Evolutionary conservation across 1,140 invertebrate species (phyloP).

Genomic region (Calycopis cecrops): DNA sequence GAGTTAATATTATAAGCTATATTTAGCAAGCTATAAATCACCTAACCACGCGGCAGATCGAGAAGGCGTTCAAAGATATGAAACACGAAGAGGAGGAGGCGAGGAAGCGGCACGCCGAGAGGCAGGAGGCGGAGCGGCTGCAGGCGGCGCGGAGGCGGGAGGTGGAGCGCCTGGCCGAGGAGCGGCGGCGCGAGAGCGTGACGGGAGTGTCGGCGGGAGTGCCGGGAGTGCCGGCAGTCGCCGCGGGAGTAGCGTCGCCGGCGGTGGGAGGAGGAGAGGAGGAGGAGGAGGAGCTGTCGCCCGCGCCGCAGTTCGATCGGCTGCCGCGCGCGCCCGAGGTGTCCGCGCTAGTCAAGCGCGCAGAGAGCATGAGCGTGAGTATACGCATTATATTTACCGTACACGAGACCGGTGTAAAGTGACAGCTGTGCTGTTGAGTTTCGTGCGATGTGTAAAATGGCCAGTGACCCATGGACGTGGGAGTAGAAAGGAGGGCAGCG

Average conservation of each 20-base stretch:
- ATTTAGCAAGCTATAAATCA: neutral
- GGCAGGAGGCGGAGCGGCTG: slow-evolving; percentile 54
- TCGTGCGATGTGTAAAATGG: too few relatives aligned
- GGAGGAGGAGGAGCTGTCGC: slow-evolving; percentile 72
- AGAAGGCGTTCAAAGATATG: slow-evolving; percentile 61
- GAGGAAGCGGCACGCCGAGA: slow-evolving; percentile 42
- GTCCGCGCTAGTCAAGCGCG: slow-evolving; percentile 81
- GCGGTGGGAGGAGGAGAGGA: slow-evolving; percentile 22
- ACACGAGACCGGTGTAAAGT: too few relatives aligned
- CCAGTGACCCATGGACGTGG: too few relatives aligned
- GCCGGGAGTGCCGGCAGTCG: slow-evolving; percentile 28
- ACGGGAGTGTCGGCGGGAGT: slow-evolving; percentile 23
- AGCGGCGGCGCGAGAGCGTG: slow-evolving; percentile 49
- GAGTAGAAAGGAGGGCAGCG: too few relatives aligned
- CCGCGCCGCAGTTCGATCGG: slow-evolving; percentile 83
- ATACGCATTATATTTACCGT: too few relatives aligned
- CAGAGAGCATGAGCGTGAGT: slow-evolving; percentile 92
- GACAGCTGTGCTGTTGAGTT: too few relatives aligned
- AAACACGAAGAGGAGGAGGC: slow-evolving; percentile 54
- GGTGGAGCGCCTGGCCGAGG: slow-evolving; percentile 62
- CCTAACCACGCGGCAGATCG: slow-evolving; percentile 39
- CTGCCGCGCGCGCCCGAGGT: slow-evolving; percentile 76
- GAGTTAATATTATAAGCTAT: neutral
- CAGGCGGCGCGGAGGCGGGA: slow-evolving; percentile 50
- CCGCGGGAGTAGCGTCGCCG: slow-evolving; percentile 17